Evolutionary conservation across 2,888 invertebrate species (phyloP), one percentile per base, ranked within the genome.

Genomic region (Dryococelus australis): DNA sequence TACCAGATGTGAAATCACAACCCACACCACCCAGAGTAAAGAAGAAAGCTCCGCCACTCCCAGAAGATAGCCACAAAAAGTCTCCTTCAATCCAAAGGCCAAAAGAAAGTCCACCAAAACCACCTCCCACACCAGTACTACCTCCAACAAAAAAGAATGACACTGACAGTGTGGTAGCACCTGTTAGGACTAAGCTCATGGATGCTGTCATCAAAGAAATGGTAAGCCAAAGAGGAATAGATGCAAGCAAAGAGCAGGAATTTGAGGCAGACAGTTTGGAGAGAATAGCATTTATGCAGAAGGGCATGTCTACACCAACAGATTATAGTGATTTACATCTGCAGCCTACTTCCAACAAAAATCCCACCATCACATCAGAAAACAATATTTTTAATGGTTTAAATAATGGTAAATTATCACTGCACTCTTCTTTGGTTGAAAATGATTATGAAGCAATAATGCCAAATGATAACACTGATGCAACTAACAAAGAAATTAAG

Each of bases 231-330:
- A 88, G 88, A 84, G 87, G 86, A 26, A 43, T 86, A 13, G 88
- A 87, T 78, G 65, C 65, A 81, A 27, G 43, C 9, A 85, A 87
- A 53, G 13, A 10, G 24, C 47, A 47, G 9, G 96, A 96, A 91
- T 96, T 96, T 89, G 96, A 96, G 91, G 95, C 95, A 0, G 96
- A 96, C 90, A 96, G 96, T 91, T 93, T 96, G 89, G 96, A 96
- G 92, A 93, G 96, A 89, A 28, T 47, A 28, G 81, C 81, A 81
- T 27, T 20, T 86, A 93, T 93, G 90, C 94, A 92, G 12, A 93
- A 94, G 89, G 94, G 94, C 47, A 92, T 93, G 88, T 93, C 93
- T 43, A 95, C 95, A 9, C 94, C 95, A 0, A 94, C 94, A 4
- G 95, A 95, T 87, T 95, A 94, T 90, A 94, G 94, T 0, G 96